phyloP scores from a whole-genome alignment of 2,888 invertebrate genomes.

The Dione juno region DNA sequence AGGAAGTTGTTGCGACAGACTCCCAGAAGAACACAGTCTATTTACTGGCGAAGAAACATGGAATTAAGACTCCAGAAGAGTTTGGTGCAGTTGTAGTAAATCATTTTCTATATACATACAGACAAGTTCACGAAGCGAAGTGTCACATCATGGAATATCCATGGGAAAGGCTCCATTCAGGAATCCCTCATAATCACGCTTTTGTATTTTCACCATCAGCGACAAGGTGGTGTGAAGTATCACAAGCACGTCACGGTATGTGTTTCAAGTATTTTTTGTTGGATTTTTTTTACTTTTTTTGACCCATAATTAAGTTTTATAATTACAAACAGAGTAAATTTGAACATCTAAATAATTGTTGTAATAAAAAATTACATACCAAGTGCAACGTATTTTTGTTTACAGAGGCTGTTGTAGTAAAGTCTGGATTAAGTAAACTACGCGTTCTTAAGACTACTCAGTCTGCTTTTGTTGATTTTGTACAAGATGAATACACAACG shows the following conservation, averaged over 20 bases:
- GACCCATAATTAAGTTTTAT: no score
- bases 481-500: constrained; percentile 90
- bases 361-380: background rate
- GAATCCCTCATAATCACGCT: constrained; percentile 88
- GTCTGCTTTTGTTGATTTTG: constrained; percentile 91
- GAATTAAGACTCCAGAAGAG: constrained; percentile 89
- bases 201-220: constrained; percentile 88
- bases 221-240: constrained; percentile 87
- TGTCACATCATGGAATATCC: constrained; percentile 89
- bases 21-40: constrained; percentile 93
- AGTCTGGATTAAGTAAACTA: constrained; percentile 87
- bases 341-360: no score
- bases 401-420: constrained; percentile 82
- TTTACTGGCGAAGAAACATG: constrained; percentile 89
- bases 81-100: constrained; percentile 89
- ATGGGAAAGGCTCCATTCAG: constrained; percentile 87
- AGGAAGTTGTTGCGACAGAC: constrained; percentile 91
- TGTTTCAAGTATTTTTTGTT: background rate
- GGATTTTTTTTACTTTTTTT: no score
- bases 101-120: constrained; percentile 89
- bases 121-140: constrained; percentile 88
- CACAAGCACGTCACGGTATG: constrained; percentile 86
- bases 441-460: constrained; percentile 91
- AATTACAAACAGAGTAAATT: no score
- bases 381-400: constrained; percentile 9